Percentiles rank a stretch among this genome's conserved stretches.
These are phyloP conservation scores for Deroplatys truncata DNA, from an alignment of 2,888 invertebrate species.

Conservation along the genomic window DNA sequence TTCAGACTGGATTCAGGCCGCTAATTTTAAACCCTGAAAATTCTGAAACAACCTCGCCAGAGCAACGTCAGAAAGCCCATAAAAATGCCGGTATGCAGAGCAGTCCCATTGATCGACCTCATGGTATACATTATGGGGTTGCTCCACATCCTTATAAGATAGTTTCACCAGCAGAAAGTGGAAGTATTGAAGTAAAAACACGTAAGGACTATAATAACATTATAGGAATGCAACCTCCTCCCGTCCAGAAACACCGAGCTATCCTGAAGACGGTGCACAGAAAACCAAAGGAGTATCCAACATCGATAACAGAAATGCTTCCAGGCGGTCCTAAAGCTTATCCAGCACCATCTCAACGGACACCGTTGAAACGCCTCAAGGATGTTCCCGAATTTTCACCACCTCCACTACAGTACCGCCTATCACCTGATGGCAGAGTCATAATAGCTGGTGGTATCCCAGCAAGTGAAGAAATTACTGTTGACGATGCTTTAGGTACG, in stretches of 20 bases:
- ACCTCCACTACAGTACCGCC: background rate
- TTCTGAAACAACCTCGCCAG: background rate
- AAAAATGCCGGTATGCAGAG: background rate
- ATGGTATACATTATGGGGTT: background rate
- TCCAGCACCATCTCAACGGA: background rate
- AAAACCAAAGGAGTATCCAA: background rate
- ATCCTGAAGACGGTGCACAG: background rate
- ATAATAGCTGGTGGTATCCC: background rate
- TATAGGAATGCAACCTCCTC: background rate
- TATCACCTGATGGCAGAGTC: background rate
- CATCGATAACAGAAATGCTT: background rate
- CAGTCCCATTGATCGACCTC: background rate
- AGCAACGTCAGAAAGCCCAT: background rate
- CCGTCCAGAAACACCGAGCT: background rate
- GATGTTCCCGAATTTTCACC: background rate
- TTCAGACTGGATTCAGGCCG: background rate
- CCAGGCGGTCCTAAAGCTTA: background rate
- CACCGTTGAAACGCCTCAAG: background rate
- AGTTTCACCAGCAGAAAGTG: background rate
- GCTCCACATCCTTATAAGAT: background rate
- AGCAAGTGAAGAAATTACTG: background rate
- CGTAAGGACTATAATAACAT: background rate
- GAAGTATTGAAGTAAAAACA: background rate
- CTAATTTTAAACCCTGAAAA: background rate
- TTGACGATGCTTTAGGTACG: too few relatives aligned